Percentiles rank a stretch among this genome's conserved stretches.
These are phyloP conservation scores for Ciconia boyciana DNA, from an alignment of 2,113 vertebrate genomes.

Conservation along the genomic window DNA sequence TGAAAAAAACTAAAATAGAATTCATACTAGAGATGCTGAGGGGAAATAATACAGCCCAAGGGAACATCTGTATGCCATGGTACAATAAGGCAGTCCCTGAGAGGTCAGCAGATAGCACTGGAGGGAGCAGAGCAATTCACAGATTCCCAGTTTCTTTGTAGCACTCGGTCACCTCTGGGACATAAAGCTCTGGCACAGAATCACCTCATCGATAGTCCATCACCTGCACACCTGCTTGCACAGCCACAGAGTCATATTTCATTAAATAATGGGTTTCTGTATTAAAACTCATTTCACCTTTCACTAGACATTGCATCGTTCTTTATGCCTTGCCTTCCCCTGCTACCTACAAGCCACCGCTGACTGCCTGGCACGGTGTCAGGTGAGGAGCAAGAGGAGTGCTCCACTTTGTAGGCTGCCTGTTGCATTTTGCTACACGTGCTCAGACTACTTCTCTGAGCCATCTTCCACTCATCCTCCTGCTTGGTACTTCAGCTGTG, in stretches of 20 bases:
- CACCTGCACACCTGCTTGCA: background rate
- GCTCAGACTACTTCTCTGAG: background rate
- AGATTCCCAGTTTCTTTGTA: background rate
- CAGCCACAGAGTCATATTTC: background rate
- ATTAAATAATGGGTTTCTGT: background rate
- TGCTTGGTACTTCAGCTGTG: background rate
- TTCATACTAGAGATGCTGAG: background rate
- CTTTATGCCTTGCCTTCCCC: background rate
- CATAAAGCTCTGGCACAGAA: background rate
- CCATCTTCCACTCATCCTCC: background rate
- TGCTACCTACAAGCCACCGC: rapidly evolving
- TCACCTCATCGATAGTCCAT: rapidly evolving
- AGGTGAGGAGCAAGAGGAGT: background rate
- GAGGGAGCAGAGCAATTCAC: background rate
- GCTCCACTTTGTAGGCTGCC: background rate
- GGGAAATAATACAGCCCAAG: background rate
- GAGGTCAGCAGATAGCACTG: background rate
- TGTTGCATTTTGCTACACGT: background rate
- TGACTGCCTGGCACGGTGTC: background rate
- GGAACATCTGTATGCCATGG: background rate
- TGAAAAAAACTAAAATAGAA: background rate
- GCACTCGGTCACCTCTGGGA: background rate
- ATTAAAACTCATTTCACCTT: background rate
- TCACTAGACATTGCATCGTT: background rate
- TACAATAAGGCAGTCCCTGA: background rate